phyloP scores from a whole-genome alignment of 2,888 invertebrate species.

The Caradrina kadenii region DNA sequence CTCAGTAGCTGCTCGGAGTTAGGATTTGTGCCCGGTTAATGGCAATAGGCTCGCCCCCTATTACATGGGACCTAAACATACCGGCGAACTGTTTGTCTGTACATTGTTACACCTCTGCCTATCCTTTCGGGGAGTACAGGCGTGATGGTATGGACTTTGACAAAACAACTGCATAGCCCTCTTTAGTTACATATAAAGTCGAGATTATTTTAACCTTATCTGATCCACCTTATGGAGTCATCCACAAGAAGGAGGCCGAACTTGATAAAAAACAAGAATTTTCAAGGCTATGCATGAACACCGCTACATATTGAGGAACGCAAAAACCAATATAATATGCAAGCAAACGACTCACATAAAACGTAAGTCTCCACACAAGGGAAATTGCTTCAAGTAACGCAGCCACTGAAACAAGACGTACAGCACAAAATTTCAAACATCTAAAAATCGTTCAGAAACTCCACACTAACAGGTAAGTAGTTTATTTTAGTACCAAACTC shows the following conservation, averaged over 20 bases:
- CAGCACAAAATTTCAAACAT: slow-evolving; percentile 41
- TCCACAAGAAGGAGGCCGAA: too few relatives aligned
- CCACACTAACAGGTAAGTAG: slow-evolving; percentile 37
- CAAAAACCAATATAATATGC: slow-evolving; percentile 41
- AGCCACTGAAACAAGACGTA: slow-evolving; percentile 41
- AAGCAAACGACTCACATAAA: slow-evolving; percentile 54
- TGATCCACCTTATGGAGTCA: background rate
- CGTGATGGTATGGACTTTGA: too few relatives aligned
- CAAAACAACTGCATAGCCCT: background rate
- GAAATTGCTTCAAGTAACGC: slow-evolving; percentile 50
- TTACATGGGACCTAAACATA: too few relatives aligned
- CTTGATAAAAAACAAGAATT: slow-evolving; percentile 10
- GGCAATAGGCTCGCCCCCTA: too few relatives aligned
- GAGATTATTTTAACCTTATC: background rate
- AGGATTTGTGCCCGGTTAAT: too few relatives aligned
- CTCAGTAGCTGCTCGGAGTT: too few relatives aligned
- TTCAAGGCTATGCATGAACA: slow-evolving; percentile 4
- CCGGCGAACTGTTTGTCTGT: too few relatives aligned
- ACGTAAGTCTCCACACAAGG: slow-evolving; percentile 47
- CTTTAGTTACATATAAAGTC: background rate
- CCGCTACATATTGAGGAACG: slow-evolving; percentile 25
- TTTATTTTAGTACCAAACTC: slow-evolving; percentile 53
- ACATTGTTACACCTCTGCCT: too few relatives aligned
- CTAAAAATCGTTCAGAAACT: slow-evolving; percentile 46
- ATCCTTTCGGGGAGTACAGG: too few relatives aligned